Evolutionary conservation across 2,888 invertebrate genomes (phyloP).

Genomic region (Xanthorhoe designata): DNA sequence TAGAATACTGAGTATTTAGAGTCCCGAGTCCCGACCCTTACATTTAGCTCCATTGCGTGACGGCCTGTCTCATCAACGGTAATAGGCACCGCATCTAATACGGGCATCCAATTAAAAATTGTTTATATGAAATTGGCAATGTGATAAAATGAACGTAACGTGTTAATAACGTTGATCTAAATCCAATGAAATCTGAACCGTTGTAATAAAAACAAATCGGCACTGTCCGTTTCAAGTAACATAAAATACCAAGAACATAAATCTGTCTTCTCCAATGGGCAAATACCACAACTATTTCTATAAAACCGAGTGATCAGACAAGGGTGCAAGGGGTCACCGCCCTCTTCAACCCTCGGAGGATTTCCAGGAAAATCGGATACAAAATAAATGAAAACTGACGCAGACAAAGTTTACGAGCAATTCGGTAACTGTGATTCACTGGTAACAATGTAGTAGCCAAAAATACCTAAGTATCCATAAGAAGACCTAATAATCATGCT

Average conservation of each 20-base stretch:
- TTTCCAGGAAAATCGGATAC: conserved; percentile 53
- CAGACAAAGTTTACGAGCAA: conserved; percentile 37
- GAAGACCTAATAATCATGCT: conserved; percentile 33
- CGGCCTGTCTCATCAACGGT: conserved; percentile 50
- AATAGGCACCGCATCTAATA: conserved; percentile 39
- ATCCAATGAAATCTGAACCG: too few species aligned
- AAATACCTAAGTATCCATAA: conserved; percentile 27
- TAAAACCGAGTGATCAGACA: conserved; percentile 46
- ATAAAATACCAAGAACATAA: not conserved
- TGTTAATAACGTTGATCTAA: too few species aligned
- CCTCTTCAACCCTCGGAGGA: conserved; percentile 44
- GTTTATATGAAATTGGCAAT: conserved; percentile 8
- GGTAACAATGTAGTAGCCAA: conserved; percentile 42
- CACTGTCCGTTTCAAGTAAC: not conserved
- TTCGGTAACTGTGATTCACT: conserved; percentile 43
- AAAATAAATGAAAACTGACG: conserved; percentile 44
- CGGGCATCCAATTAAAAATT: conserved; percentile 25
- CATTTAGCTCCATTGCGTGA: conserved; percentile 35
- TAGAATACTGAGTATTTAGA: conserved; percentile 20
- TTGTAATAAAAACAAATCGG: too few species aligned
- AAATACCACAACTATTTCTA: conserved; percentile 24
- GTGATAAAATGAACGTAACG: not conserved
- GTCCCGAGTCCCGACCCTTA: conserved; percentile 13
- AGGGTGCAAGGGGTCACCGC: conserved; percentile 52
- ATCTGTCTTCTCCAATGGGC: conserved; percentile 6